Evolutionary conservation across 2,113 vertebrate species (phyloP), one percentile per base, ranked within the genome.

Genomic region (Erythrocebus patas): DNA sequence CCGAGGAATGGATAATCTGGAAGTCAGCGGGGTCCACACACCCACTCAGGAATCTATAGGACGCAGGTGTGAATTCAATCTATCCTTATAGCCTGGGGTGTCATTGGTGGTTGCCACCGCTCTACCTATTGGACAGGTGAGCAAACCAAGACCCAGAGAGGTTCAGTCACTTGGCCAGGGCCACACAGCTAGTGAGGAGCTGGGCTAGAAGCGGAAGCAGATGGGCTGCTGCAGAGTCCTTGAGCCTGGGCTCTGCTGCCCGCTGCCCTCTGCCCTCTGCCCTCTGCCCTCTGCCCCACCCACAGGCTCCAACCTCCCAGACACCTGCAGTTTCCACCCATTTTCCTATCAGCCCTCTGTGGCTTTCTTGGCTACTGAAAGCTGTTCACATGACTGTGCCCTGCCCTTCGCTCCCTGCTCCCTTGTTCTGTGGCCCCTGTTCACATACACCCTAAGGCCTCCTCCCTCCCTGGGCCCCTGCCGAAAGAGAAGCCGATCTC

Each of bases 371-470:
- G 76, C 12, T 32, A 27, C 70, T 38, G 23, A 84, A 61, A 70
- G 14, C 40, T 23, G 0, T 40, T 50, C 8, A 38, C 8, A 5
- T n/a, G 14, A 66, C 13, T 3, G 3, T 55, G 2, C 38, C 40
- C 35, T 14, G 25, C 10, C 11, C 86, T 52, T 13, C 35, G n/a
- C 43, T 14, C 40, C 84, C 45, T 22, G 17, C 55, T 40, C 38
- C 22, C 17, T 45, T 64, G 7, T 93, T 27, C 75, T 45, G 40
- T 1, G 48, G 40, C 22, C 20, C n/a, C 18, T n/a, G 1, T 3
- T 55, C n/a, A 61, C 2, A 10, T 35, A 20, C 16, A 2, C 32
- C 18, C 35, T n/a, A n/a, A 12, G 64, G 55, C 75, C 57, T 32
- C 84, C 85, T 81, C 13, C n/a, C 14, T 14, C 89, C 55, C 64